Conservation (phyloP, 23 tunicate species). For the Corella eumyota region DNA sequence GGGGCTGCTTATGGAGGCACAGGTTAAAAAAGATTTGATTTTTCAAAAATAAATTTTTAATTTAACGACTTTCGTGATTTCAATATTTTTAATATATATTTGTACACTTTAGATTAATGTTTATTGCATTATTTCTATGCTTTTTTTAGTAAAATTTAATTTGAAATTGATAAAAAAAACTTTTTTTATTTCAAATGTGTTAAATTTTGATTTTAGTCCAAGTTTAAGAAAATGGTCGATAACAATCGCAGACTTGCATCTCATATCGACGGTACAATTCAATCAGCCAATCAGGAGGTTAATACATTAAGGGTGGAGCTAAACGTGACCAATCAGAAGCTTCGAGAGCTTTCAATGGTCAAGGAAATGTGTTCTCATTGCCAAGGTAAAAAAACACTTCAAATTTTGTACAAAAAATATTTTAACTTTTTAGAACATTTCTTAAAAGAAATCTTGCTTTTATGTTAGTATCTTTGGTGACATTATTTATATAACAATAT, state of each 20-base stretch:
- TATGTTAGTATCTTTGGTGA: too few relatives aligned
- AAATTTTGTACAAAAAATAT: too few relatives aligned
- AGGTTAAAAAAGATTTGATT: constrained; percentile 9
- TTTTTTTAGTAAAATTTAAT: too few relatives aligned
- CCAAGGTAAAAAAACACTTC: constrained; percentile 32
- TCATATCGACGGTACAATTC: constrained; percentile 73
- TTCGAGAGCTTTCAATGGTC: constrained; percentile 34
- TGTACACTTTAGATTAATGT: too few relatives aligned
- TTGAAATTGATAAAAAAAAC: too few relatives aligned
- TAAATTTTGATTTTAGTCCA: constrained; percentile 27
- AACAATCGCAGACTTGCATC: constrained; percentile 53
- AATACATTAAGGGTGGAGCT: constrained; percentile 55
- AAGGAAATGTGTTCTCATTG: constrained; percentile 43
- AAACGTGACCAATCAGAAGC: constrained; percentile 62
- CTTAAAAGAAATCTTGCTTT: too few relatives aligned
- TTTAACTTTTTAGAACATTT: too few relatives aligned
- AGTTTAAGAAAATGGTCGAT: constrained; percentile 82
- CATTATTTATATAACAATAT: too few relatives aligned
- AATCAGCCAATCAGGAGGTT: constrained; percentile 78
- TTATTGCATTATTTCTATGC: too few relatives aligned
- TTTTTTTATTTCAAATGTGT: too few relatives aligned
- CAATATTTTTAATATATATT: neutral
- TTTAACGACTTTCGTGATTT: neutral
- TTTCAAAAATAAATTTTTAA: neutral
- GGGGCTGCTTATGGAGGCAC: constrained; percentile 68